Base-by-base conservation (phyloP, 2,888 invertebrate species). In the Pyrgus malvae region DNA sequence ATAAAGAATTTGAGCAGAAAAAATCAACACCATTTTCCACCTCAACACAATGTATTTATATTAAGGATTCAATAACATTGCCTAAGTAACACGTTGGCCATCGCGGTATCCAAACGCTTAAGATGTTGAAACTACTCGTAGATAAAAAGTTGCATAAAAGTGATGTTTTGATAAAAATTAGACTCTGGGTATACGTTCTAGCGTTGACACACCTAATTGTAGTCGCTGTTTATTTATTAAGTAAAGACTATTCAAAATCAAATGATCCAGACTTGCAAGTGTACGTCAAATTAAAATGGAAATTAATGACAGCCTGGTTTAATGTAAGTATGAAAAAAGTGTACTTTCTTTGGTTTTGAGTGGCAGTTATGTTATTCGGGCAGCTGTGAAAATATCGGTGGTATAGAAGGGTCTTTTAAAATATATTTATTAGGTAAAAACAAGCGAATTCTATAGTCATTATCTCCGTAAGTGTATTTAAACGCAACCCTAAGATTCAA, bases 231-330 rank as follows among this genome's bases (percentile, higher is more conserved):
- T 68, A 65, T 41, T 53, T 87, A 31, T 51, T 87, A 3, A 67
- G 64, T 1, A 78, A 80, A 29, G 83, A 87, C 51, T 88, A 83
- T 48, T 70, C 70, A n/a, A 51, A 67, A 9, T 67, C 73, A 1
- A 72, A 76, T 31, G 80, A 86, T 58, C 77, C 74, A 3, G 65
- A 63, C 16, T 49, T 87, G 7, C 64, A 74, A 60, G 41, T 70
- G 37, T 87, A 86, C 54, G 66, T 78, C 19, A 72, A 67, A 37
- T 64, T 72, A 8, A 77, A 74, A 54, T 87, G 83, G 76, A 82
- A 80, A 66, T 68, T 88, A 33, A 78, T 88, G 12, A 88, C 88
- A 0, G 70, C 80, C 6, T 87, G 87, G 87, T 85, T 86, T 59
- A 87, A 87, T 71, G 87, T 88, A 66, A 87, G 87, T 80, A 48